A percentile compares a stretch with the other conserved stretches of the same genome.
Evolutionary conservation across 2,888 invertebrate species (phyloP).

Genomic region (Petrophora chlorosata): DNA sequence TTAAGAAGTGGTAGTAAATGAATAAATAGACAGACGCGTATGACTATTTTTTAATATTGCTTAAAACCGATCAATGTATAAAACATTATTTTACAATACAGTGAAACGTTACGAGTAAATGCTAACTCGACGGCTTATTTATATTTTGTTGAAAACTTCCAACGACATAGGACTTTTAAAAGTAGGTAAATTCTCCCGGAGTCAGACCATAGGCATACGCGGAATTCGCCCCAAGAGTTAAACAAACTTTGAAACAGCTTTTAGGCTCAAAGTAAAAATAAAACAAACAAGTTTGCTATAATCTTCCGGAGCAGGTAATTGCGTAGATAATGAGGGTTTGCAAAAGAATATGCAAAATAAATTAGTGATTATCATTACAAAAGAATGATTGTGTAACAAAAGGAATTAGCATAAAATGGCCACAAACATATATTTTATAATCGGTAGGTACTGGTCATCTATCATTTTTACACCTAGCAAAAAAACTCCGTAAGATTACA

Average conservation of each 20-base stretch:
- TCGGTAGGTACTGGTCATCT: conserved; percentile 8
- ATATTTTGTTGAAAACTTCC: neutral
- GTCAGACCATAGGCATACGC: conserved; percentile 11
- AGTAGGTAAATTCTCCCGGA: conserved; percentile 6
- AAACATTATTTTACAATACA: neutral
- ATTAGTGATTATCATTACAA: conserved; percentile 1
- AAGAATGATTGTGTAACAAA: too few species aligned
- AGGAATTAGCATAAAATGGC: too few species aligned
- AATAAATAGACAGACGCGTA: too few species aligned
- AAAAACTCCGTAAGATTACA: conserved; percentile 31
- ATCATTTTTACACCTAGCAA: conserved; percentile 22
- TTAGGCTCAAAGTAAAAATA: conserved; percentile 19
- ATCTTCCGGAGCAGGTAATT: conserved; percentile 28
- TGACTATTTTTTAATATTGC: too few species aligned
- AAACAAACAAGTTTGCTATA: conserved; percentile 17
- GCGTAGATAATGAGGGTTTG: conserved; percentile 26
- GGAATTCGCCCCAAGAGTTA: conserved; percentile 14
- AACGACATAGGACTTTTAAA: neutral
- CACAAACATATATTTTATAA: neutral
- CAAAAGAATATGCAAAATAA: conserved; percentile 7
- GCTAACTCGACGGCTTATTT: neutral
- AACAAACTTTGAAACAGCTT: conserved; percentile 24
- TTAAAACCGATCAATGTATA: too few species aligned
- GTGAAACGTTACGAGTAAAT: neutral
- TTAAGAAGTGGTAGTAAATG: too few species aligned